A percentile compares a stretch with the other conserved stretches of the same genome.
phyloP scores from a whole-genome alignment of 2,113 vertebrate genomes.

The Tychaedon coryphoeus region DNA sequence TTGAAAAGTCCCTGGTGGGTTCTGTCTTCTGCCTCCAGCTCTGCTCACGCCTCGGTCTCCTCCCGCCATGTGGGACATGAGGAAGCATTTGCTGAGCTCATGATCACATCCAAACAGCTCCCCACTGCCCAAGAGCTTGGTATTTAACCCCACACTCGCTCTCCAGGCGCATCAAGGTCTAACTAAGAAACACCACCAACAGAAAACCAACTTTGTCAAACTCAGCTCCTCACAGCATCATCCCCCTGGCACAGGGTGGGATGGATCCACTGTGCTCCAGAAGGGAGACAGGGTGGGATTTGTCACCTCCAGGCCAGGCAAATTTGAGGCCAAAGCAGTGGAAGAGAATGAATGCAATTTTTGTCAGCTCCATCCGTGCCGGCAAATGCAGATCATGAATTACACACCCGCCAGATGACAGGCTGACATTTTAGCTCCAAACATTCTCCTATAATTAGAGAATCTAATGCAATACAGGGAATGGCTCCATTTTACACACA shows the following conservation, averaged over 20 bases:
- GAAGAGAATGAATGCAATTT: constrained; percentile 60
- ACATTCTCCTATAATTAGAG: constrained; percentile 84
- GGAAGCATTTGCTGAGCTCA: background rate
- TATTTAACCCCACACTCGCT: background rate
- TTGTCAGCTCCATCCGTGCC: constrained; percentile 66
- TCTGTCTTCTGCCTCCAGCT: constrained; percentile 32
- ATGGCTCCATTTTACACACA: constrained; percentile 81
- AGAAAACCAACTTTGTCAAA: background rate
- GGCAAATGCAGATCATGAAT: constrained; percentile 78
- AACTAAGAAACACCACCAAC: background rate
- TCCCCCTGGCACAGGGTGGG: background rate
- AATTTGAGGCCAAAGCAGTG: constrained; percentile 43
- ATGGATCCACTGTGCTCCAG: accelerated
- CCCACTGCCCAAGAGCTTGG: background rate
- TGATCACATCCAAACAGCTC: background rate
- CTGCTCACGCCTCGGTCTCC: background rate
- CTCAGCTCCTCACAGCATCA: background rate
- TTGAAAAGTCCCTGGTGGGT: constrained; percentile 21
- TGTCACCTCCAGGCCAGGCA: constrained; percentile 7
- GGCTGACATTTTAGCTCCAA: constrained; percentile 81
- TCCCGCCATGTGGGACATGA: background rate
- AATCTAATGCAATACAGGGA: constrained; percentile 81
- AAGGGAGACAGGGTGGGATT: background rate
- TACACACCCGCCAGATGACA: constrained; percentile 78
- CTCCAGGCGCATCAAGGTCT: background rate